Base-by-base conservation (phyloP, 92 coral and sea anemone species). In the Palythoa heliodiscus region DNA sequence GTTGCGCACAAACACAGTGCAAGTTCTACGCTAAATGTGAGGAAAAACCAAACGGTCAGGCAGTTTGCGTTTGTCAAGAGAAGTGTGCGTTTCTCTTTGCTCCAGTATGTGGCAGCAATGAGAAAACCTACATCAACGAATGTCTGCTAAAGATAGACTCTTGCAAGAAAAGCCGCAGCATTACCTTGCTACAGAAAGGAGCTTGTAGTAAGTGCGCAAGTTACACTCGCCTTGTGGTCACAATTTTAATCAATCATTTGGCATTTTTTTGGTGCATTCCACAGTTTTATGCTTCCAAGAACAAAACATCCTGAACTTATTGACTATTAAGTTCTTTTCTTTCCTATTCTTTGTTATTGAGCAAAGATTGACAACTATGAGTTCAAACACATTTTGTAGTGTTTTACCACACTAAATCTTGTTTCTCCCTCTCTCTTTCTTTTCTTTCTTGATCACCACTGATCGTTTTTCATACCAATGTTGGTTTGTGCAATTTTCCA, bases 91-190 rank as follows among this genome's bases (percentile, higher is more conserved):
- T 95, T 54, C 83, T 88, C 35, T 90, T 95, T 14, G 99, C 91
- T 11, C 95, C 95, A 25, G 98, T 96, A 35, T 96, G 99, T 83
- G 99, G 99, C 37, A 95, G 97, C 82, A 91, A 96, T 82, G 98
- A 95, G 1, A 96, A 94, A 70, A 95, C 99, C 1, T 96, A 96
- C 83, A 91, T 96, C 86, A 96, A 96, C 77, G 90, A 93, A 57
- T 96, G 99, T 75, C 86, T 95, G 11, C 86, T 96, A 76, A 93
- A 88, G 52, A 86, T 91, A 23, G 95, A 96, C 70, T 91, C 99
- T 47, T 96, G 99, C 76, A 96, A 90, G 61, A 88, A 88, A 76
- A 93, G 95, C n/a, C 89, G 86, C 16, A 77, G 88, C 70, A 82
- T 96, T 71, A 93, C 77, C 3, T 86, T 87, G 85, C 82, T 90